Percentiles rank a stretch among this genome's conserved stretches.
Conservation (phyloP, 2,797 vertebrate genomes). For the Paratrypauchen microcephalus region DNA sequence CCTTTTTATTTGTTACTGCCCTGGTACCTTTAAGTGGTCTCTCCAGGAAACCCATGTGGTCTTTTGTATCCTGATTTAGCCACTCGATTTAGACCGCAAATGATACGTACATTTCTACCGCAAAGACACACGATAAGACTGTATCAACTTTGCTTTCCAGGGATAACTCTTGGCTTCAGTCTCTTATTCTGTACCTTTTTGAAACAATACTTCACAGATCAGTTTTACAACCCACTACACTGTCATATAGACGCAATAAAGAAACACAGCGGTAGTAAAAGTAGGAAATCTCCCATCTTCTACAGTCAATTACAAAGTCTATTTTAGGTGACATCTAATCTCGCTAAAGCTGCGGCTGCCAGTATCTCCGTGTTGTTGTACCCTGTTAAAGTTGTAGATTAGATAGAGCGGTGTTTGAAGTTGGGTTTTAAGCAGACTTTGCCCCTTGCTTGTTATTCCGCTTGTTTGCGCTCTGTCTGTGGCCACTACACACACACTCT, state of each 20-base stretch:
- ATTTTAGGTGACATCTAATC: constrained; percentile 21
- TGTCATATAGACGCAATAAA: background rate
- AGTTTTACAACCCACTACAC: background rate
- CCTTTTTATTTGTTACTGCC: too few species aligned
- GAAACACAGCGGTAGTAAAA: constrained; percentile 6
- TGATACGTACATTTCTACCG: background rate
- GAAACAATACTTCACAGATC: background rate
- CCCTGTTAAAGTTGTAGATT: constrained; percentile 70
- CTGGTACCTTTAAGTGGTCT: background rate
- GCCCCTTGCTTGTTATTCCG: constrained; percentile 56
- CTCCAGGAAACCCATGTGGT: background rate
- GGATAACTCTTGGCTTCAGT: background rate
- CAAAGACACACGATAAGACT: constrained; percentile 4
- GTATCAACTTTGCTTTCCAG: background rate
- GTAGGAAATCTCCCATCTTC: constrained; percentile 4
- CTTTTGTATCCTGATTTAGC: background rate
- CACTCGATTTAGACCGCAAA: background rate
- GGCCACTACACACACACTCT: constrained; percentile 17
- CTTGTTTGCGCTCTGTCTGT: constrained; percentile 72
- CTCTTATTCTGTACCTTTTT: background rate
- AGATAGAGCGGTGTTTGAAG: constrained; percentile 78
- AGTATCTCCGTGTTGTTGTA: constrained; percentile 65
- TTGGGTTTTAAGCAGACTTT: constrained; percentile 74
- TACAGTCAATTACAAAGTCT: background rate
- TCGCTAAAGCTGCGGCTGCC: constrained; percentile 13